Evolutionary conservation across 2,888 invertebrate genomes (phyloP).

Genomic region (Mystacides longicornis): DNA sequence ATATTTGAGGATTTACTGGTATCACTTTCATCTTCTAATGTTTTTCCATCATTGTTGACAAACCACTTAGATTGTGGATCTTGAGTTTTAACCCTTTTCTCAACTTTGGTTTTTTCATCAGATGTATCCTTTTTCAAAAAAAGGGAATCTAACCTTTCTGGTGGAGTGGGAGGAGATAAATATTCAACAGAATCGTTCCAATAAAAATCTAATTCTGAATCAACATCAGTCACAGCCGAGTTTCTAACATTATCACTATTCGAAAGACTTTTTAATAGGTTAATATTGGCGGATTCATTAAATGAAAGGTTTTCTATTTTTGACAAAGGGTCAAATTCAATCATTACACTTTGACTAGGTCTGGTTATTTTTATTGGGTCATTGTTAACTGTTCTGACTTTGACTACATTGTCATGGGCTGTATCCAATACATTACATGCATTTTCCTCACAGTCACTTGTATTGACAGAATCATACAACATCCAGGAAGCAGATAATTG

Average conservation of each 20-base stretch:
- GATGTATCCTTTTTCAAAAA: slow-evolving; percentile 39
- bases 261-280: slow-evolving; percentile 58
- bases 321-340: slow-evolving; percentile 63
- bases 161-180: slow-evolving; percentile 54
- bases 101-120: slow-evolving; percentile 19
- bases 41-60: slow-evolving; percentile 28
- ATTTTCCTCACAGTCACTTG: slow-evolving; percentile 28
- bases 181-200: slow-evolving; percentile 25
- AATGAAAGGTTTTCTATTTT: slow-evolving; percentile 30
- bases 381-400: background rate
- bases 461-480: slow-evolving; percentile 5
- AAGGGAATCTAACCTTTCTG: slow-evolving; percentile 58
- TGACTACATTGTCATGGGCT: slow-evolving; percentile 26
- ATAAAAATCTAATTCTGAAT: slow-evolving; percentile 36
- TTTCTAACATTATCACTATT: slow-evolving; percentile 63
- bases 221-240: slow-evolving; percentile 34
- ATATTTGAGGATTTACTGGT: slow-evolving; percentile 4
- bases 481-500: slow-evolving; percentile 3
- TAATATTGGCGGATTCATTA: slow-evolving; percentile 52
- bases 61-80: slow-evolving; percentile 44
- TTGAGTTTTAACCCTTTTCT: background rate
- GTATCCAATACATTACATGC: too few relatives aligned
- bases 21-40: slow-evolving; percentile 8
- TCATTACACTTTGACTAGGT: slow-evolving; percentile 54
- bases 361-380: slow-evolving; percentile 11